A percentile compares a stretch with the other conserved stretches of the same genome.
Conservation (phyloP, 1,140 invertebrate genomes). For the Psix sp. region DNA sequence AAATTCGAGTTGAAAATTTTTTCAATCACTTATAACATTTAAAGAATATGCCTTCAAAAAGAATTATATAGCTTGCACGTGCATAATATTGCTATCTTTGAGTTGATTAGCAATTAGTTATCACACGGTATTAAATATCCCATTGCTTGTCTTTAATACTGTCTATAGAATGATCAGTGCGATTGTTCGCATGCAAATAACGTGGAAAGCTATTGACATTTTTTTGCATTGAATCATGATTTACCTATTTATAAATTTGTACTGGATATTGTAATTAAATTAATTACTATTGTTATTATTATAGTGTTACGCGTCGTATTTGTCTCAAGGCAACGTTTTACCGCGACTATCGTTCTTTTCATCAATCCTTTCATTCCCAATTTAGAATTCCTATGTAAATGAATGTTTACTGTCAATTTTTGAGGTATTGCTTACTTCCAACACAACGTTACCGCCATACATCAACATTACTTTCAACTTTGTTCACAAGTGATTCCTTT, state of each 20-base stretch:
- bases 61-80: conserved; percentile 50
- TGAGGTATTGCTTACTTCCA: no score
- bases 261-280: conserved; percentile 61
- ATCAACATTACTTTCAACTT: no score
- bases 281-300: conserved; percentile 60
- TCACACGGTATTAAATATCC: conserved; percentile 55
- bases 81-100: conserved; percentile 53
- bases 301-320: conserved; percentile 61
- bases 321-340: conserved; percentile 60
- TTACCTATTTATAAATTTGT: conserved; percentile 63
- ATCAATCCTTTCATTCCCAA: no score
- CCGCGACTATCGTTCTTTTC: conserved; percentile 47
- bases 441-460: no score
- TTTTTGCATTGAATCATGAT: conserved; percentile 62
- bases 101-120: conserved; percentile 61
- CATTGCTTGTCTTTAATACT: conserved; percentile 51
- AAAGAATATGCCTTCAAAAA: conserved; percentile 52
- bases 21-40: no score
- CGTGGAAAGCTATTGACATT: conserved; percentile 57
- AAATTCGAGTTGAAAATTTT: no score
- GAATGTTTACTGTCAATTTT: no score
- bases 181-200: conserved; percentile 61
- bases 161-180: conserved; percentile 59
- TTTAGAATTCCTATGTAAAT: no score
- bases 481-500: no score